These are phyloP conservation scores for Oophaga sylvatica DNA, from an alignment of 2,797 vertebrate species.

Conservation along the genomic window DNA sequence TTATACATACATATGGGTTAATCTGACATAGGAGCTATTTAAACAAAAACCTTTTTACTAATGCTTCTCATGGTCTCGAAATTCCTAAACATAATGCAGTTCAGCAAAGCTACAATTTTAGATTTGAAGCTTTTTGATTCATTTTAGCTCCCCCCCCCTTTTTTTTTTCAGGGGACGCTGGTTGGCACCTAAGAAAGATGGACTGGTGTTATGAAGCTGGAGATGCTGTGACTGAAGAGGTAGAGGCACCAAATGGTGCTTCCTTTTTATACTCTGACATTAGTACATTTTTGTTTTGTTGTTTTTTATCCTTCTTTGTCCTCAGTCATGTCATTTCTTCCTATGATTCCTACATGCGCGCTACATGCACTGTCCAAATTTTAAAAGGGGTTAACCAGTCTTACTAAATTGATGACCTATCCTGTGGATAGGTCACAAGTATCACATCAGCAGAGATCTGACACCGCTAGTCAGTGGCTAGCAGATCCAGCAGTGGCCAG, in stretches of 20 bases:
- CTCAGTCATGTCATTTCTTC: background rate
- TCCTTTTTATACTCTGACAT: conserved; percentile 13
- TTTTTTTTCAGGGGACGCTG: conserved; percentile 73
- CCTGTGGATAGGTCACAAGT: no score
- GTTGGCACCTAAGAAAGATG: conserved; percentile 90
- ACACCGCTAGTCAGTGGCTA: no score
- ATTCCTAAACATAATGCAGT: background rate
- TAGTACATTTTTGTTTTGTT: background rate
- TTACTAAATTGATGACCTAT: no score
- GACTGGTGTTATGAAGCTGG: conserved; percentile 95
- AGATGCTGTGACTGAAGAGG: conserved; percentile 86
- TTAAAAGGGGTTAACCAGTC: background rate
- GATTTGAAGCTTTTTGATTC: background rate
- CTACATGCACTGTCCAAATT: background rate
- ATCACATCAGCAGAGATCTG: no score
- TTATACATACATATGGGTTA: no score
- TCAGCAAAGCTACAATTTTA: background rate
- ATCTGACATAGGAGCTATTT: no score
- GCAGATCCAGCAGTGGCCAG: no score
- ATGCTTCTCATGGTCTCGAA: background rate
- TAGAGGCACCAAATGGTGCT: conserved; percentile 63
- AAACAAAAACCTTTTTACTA: no score
- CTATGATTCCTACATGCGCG: background rate
- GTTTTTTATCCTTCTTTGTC: no score
- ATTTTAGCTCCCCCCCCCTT: background rate